These are phyloP conservation scores for Aphaenogaster ashmeadi DNA, from an alignment of 1,140 invertebrate species.

Conservation along the genomic window DNA sequence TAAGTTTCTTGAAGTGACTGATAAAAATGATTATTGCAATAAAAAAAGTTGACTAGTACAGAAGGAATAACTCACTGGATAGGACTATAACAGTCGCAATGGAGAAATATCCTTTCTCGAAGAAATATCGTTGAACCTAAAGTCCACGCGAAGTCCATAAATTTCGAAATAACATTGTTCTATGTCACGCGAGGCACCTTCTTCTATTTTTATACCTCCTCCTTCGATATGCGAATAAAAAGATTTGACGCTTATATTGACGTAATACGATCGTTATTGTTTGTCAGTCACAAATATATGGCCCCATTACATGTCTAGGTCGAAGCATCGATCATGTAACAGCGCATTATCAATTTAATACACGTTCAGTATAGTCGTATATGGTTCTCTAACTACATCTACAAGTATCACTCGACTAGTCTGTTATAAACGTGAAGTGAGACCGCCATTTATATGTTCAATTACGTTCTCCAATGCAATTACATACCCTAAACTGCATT, in stretches of 20 bases:
- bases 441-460: background rate
- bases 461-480: conserved; percentile 1
- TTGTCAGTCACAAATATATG: conserved; percentile 48
- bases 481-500: conserved; percentile 4
- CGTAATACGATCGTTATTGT: conserved; percentile 52
- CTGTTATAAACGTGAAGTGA: background rate
- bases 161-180: conserved; percentile 49
- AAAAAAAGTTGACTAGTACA: conserved; percentile 35
- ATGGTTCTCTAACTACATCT: conserved; percentile 27
- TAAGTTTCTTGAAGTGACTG: background rate
- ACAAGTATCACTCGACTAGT: conserved; percentile 30
- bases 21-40: conserved; percentile 33
- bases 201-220: conserved; percentile 50
- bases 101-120: conserved; percentile 19
- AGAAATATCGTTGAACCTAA: conserved; percentile 55
- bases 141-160: conserved; percentile 38
- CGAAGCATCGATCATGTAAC: conserved; percentile 51
- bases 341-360: conserved; percentile 50
- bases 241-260: conserved; percentile 46
- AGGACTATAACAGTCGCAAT: conserved; percentile 29
- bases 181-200: conserved; percentile 59
- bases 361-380: background rate
- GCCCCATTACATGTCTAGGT: conserved; percentile 49
- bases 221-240: conserved; percentile 53
- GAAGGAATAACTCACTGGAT: background rate